These are phyloP conservation scores for Poicephalus meyeri DNA, from an alignment of 2,113 vertebrate genomes.

Conservation along the genomic window DNA sequence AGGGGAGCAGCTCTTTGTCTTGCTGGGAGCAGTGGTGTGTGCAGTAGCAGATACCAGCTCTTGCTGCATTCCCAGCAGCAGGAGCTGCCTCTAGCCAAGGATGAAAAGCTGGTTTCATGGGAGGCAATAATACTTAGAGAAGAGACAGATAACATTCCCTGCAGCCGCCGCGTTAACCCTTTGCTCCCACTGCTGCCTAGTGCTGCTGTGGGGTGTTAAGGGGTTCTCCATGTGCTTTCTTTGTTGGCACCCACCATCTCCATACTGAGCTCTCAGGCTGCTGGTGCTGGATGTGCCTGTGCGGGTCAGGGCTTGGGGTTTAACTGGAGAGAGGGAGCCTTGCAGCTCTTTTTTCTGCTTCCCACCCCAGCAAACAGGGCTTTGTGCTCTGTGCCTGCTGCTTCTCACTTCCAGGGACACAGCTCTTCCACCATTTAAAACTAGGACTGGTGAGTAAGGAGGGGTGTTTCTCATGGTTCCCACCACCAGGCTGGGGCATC, in stretches of 20 bases:
- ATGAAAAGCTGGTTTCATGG: constrained; percentile 71
- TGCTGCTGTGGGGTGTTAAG: background rate
- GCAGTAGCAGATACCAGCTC: constrained; percentile 47
- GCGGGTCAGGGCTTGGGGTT: background rate
- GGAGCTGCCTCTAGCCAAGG: constrained; percentile 69
- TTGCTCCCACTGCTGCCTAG: background rate
- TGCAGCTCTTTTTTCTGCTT: background rate
- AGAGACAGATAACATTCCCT: constrained; percentile 43
- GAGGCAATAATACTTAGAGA: constrained; percentile 72
- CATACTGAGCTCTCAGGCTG: background rate
- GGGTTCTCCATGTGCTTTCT: background rate
- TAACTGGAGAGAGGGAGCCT: background rate
- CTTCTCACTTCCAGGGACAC: background rate
- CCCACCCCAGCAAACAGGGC: background rate
- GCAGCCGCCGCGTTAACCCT: background rate
- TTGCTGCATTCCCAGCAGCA: constrained; percentile 63
- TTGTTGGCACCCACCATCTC: background rate
- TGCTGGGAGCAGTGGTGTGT: constrained; percentile 62
- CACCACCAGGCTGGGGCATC: background rate
- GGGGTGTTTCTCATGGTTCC: fast-evolving
- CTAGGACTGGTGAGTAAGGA: background rate
- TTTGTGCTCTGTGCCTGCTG: too few species aligned
- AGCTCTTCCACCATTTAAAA: background rate
- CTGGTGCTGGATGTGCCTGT: background rate
- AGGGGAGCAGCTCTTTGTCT: constrained; percentile 1